phyloP scores from a whole-genome alignment of 2,113 vertebrate species.

The Xyliphius kryptos region DNA sequence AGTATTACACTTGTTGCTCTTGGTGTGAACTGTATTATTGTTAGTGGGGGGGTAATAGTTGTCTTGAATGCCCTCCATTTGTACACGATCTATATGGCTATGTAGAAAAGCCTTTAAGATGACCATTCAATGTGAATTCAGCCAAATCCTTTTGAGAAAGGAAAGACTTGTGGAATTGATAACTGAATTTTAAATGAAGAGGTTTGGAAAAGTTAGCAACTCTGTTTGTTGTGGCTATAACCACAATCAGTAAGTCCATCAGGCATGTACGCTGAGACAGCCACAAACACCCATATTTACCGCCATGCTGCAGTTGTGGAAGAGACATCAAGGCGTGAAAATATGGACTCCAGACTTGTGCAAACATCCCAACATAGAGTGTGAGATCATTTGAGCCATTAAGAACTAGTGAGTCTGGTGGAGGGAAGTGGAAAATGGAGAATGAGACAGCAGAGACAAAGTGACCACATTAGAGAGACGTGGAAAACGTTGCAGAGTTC shows the following conservation, averaged over 20 bases:
- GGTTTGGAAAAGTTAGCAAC: neutral
- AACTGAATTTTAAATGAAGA: no score
- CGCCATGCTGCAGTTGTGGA: slow-evolving; percentile 1
- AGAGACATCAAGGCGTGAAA: slow-evolving; percentile 6
- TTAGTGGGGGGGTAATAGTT: no score
- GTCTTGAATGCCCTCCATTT: no score
- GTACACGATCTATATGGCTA: no score
- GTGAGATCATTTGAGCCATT: slow-evolving; percentile 1
- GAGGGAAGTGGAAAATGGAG: slow-evolving; percentile 1
- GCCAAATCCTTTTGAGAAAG: no score
- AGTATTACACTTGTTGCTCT: no score
- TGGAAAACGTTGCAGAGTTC: slow-evolving; percentile 6
- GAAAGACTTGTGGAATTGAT: no score
- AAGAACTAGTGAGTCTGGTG: neutral
- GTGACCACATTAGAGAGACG: slow-evolving; percentile 4
- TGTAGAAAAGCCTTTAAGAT: no score
- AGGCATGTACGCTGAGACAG: neutral
- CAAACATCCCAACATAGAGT: slow-evolving; percentile 6
- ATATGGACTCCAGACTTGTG: slow-evolving; percentile 11
- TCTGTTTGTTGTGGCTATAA: slow-evolving; percentile 1
- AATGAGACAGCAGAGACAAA: neutral
- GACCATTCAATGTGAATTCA: no score
- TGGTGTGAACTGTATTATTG: no score
- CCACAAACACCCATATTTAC: slow-evolving; percentile 15
- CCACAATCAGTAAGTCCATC: slow-evolving; percentile 1